A percentile compares a stretch with the other conserved stretches of the same genome.
phyloP scores from a whole-genome alignment of 2,113 vertebrate genomes.

The Hydrolagus affinis region DNA sequence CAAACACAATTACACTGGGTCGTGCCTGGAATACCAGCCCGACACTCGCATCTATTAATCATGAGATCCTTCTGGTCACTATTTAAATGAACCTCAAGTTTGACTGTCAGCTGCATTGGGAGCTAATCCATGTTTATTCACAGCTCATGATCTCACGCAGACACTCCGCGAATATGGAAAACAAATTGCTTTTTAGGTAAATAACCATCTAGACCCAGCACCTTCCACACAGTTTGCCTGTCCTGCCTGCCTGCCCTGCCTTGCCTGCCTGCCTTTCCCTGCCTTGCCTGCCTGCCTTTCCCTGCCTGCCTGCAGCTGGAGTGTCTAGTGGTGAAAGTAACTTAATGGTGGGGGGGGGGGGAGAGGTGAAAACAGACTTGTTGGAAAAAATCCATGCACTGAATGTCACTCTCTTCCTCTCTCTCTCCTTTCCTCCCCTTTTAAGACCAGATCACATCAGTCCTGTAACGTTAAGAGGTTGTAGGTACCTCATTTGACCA shows the following conservation, averaged over 20 bases:
- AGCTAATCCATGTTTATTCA: constrained; percentile 25
- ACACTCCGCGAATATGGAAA: background rate
- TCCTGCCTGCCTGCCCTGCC: too few species aligned
- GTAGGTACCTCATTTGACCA: too few species aligned
- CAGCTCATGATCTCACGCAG: background rate
- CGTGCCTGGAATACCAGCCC: constrained; percentile 62
- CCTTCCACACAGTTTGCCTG: background rate
- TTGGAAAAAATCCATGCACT: background rate
- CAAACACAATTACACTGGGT: constrained; percentile 68
- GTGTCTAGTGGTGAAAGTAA: background rate
- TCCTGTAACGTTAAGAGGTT: background rate
- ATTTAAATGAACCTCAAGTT: constrained; percentile 30
- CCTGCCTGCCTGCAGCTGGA: too few species aligned
- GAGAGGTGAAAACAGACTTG: background rate
- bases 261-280: too few species aligned
- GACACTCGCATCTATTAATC: constrained; percentile 61
- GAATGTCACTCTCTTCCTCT: background rate
- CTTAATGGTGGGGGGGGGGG: background rate
- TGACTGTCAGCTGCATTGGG: constrained; percentile 28
- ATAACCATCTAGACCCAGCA: background rate
- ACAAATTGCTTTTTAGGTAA: background rate
- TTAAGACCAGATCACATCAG: background rate
- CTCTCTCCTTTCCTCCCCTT: too few species aligned
- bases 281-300: too few species aligned
- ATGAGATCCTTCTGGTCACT: constrained; percentile 49